A percentile compares a stretch with the other conserved stretches of the same genome.
Evolutionary conservation across 2,113 vertebrate species (phyloP).

Genomic region (Microtus montanus): DNA sequence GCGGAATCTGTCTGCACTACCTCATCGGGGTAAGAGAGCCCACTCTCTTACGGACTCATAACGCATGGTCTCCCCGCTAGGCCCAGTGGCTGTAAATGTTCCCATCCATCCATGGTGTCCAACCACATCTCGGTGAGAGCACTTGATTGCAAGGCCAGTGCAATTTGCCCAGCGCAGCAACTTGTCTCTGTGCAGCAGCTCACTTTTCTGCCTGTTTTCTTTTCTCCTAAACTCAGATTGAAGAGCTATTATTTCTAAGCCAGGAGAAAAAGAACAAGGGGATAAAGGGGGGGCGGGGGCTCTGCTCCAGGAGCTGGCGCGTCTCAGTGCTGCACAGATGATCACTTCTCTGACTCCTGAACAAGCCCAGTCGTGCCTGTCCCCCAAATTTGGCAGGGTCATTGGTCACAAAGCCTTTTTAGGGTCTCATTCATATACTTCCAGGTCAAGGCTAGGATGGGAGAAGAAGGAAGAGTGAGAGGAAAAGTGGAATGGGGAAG

Average conservation of each 20-base stretch:
- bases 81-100: neutral
- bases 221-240: conserved; percentile 75
- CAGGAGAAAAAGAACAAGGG: conserved; percentile 51
- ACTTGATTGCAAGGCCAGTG: neutral
- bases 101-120: neutral
- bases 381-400: conserved; percentile 48
- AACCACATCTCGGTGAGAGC: conserved; percentile 40
- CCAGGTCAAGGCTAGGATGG: conserved; percentile 3
- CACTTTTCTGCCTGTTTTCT: conserved; percentile 76
- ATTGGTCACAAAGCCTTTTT: conserved; percentile 58
- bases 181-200: conserved; percentile 70
- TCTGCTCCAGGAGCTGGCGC: conserved; percentile 72
- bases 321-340: conserved; percentile 43
- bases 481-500: conserved; percentile 13
- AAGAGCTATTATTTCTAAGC: conserved; percentile 78
- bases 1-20: neutral
- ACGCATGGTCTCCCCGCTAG: neutral
- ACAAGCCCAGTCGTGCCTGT: conserved; percentile 55
- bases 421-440: conserved; percentile 36
- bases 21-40: neutral
- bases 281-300: neutral
- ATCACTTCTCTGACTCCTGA: conserved; percentile 50
- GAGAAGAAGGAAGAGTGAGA: neutral
- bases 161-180: conserved; percentile 23
- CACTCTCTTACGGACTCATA: neutral